Evolutionary conservation across 1,140 invertebrate species (phyloP).

Genomic region (Paralvinella palmiformis): DNA sequence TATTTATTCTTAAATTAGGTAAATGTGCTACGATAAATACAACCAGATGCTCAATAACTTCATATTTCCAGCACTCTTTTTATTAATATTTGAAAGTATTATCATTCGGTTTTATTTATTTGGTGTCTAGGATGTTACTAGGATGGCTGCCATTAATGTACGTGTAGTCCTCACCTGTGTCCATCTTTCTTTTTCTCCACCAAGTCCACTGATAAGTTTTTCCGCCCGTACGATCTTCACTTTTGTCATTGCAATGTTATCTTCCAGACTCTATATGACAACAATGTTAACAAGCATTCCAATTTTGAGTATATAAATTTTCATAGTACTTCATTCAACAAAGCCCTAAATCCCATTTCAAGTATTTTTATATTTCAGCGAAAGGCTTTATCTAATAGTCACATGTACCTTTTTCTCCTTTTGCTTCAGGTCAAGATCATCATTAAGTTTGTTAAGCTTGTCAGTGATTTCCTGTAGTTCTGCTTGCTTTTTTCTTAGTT

Average conservation of each 20-base stretch:
- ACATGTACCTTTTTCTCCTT: constrained; percentile 45
- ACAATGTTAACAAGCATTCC: too few species aligned
- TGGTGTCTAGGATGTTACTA: too few species aligned
- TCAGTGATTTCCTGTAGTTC: constrained; percentile 45
- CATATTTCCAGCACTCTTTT: too few species aligned
- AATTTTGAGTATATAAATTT: too few species aligned
- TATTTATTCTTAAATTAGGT: neutral
- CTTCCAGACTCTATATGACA: constrained; percentile 38
- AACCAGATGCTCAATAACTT: too few species aligned
- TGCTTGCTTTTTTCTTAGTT: constrained; percentile 41
- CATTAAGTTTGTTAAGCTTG: constrained; percentile 41
- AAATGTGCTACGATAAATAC: too few species aligned
- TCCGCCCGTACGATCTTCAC: constrained; percentile 48
- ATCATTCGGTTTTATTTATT: too few species aligned
- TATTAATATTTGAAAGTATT: too few species aligned
- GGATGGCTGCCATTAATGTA: neutral
- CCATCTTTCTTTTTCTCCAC: constrained; percentile 50
- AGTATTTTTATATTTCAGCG: too few species aligned
- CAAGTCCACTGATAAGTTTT: constrained; percentile 48
- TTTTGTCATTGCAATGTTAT: constrained; percentile 48
- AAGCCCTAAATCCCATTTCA: too few species aligned
- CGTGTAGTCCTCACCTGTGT: constrained; percentile 32
- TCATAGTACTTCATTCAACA: too few species aligned
- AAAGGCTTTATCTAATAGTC: too few species aligned
- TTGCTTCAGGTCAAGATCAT: constrained; percentile 44